A percentile compares a stretch with the other conserved stretches of the same genome.
Evolutionary conservation across 2,888 invertebrate genomes (phyloP).

Genomic region (Mimachlamys varia): DNA sequence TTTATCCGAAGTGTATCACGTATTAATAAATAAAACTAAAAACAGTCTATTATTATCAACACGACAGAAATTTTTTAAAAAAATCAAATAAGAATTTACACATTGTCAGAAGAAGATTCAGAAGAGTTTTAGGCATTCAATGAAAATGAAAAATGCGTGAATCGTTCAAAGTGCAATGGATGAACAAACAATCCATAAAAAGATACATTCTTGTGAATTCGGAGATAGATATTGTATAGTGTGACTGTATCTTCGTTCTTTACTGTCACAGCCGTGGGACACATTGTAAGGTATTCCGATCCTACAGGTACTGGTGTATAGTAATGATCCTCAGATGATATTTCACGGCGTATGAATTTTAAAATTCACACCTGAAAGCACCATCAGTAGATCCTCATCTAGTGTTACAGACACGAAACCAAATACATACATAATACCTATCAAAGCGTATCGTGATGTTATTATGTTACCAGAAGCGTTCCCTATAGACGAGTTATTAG

Average conservation of each 20-base stretch:
- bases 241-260: neutral
- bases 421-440: neutral
- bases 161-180: neutral
- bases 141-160: neutral
- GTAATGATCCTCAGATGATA: neutral
- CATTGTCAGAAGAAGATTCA: neutral
- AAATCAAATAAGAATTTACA: neutral
- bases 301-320: neutral
- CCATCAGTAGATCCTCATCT: constrained; percentile 12
- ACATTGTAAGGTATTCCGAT: constrained; percentile 9
- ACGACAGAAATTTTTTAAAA: neutral
- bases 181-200: neutral
- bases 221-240: neutral
- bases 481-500: neutral
- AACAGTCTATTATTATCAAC: no score
- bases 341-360: constrained; percentile 34
- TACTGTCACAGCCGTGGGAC: neutral
- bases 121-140: neutral
- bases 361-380: constrained; percentile 30
- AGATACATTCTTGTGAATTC: no score
- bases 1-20: no score
- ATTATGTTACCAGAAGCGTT: neutral
- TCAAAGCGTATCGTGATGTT: neutral
- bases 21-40: no score
- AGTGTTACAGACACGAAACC: neutral